Conservation (phyloP, 2,888 invertebrate genomes). For the Phaonia tiefii region DNA sequence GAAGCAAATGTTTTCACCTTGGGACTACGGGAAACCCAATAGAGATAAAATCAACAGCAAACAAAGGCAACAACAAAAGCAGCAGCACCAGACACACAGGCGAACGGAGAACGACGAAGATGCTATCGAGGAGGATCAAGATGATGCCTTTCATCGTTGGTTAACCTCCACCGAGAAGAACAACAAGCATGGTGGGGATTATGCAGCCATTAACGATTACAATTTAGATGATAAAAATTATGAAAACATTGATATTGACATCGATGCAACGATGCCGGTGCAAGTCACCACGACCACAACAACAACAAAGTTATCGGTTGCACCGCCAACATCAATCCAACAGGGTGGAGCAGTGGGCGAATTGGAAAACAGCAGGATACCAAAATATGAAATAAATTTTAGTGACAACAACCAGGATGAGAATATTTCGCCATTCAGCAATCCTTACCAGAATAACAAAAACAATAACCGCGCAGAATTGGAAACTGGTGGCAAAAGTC, state of each 20-base stretch:
- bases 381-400: slow-evolving; percentile 53
- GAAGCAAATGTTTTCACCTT: slow-evolving; percentile 58
- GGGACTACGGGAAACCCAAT: slow-evolving; percentile 50
- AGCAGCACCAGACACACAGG: slow-evolving; percentile 31
- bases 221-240: slow-evolving; percentile 65
- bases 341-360: background rate
- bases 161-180: slow-evolving; percentile 76
- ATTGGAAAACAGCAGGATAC: slow-evolving; percentile 32
- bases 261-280: slow-evolving; percentile 39
- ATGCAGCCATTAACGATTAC: slow-evolving; percentile 50
- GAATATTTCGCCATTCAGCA: slow-evolving; percentile 51
- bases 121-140: slow-evolving; percentile 72
- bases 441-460: slow-evolving; percentile 37
- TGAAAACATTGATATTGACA: slow-evolving; percentile 70
- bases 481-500: slow-evolving; percentile 15
- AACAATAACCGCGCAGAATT: slow-evolving; percentile 64
- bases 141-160: slow-evolving; percentile 78
- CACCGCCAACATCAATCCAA: background rate
- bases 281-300: slow-evolving; percentile 64
- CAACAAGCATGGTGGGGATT: slow-evolving; percentile 58
- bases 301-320: slow-evolving; percentile 47
- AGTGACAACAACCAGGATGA: slow-evolving; percentile 45
- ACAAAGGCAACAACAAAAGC: slow-evolving; percentile 28
- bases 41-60: slow-evolving; percentile 51
- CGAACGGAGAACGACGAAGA: slow-evolving; percentile 67